A percentile compares a stretch with the other conserved stretches of the same genome.
These are phyloP conservation scores for Apodemia mormo DNA, from an alignment of 2,888 invertebrate species.

Conservation along the genomic window DNA sequence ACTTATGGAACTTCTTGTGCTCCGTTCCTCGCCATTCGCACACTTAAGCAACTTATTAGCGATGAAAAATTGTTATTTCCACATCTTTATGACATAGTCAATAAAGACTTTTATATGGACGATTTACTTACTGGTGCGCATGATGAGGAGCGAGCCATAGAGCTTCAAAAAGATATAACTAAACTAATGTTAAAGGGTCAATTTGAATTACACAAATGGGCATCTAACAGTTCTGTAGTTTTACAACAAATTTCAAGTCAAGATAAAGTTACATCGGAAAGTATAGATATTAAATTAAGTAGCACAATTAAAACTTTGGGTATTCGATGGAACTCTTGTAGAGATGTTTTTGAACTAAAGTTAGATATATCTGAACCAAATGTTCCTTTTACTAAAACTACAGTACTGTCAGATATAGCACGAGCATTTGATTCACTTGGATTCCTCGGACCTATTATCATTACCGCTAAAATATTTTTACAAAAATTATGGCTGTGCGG, in stretches of 20 bases:
- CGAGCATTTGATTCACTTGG: no score
- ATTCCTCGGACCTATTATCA: no score
- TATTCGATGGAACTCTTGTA: no score
- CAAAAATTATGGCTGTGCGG: no score
- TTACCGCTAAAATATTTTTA: no score
- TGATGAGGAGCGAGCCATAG: constrained; percentile 22
- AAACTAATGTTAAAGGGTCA: constrained; percentile 17
- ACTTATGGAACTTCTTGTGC: constrained; percentile 27
- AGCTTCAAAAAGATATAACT: constrained; percentile 25
- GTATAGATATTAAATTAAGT: neutral
- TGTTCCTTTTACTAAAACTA: no score
- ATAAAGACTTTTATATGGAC: no score
- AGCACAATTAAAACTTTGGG: neutral
- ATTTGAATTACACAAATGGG: constrained; percentile 32
- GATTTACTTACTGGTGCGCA: no score
- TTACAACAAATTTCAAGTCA: neutral
- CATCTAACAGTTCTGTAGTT: constrained; percentile 27
- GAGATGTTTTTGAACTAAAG: no score
- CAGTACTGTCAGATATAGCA: no score
- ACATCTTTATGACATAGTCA: no score
- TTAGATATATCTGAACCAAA: no score
- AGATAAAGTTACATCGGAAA: constrained; percentile 16
- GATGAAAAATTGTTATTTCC: constrained; percentile 1
- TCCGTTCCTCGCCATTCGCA: constrained; percentile 24
- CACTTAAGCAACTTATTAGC: constrained; percentile 21